Evolutionary conservation across 2,888 invertebrate genomes (phyloP), one percentile per base, ranked within the genome.

Genomic region (Lumbricus terrestris): DNA sequence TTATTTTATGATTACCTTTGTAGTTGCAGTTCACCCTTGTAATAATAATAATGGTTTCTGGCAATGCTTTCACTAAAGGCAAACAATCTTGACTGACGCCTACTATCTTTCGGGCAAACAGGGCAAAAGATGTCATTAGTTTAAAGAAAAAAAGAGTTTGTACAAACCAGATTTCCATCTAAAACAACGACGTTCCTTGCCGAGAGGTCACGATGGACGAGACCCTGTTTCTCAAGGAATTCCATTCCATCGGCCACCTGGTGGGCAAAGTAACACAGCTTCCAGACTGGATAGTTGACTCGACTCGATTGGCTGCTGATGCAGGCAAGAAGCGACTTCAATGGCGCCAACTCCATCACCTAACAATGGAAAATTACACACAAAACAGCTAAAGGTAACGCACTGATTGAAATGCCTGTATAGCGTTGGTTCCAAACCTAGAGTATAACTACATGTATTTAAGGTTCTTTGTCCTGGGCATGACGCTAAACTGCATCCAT

Each of bases 181-280:
- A 99, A 99, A 0, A 99, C 99, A 93, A 99, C 96, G 93, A 99
- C 98, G 95, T 99, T 99, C 93, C 99, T 96, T 47, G 99, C 99
- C 5, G 99, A 99, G 94, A 99, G 96, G 95, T 99, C 99, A 93
- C 99, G 96, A 95, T 99, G 99, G 94, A 99, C 99, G 93, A 99
- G 96, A 95, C 99, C 96, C 95, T 98, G 98, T 92, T 97, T 97
- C 95, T 99, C 99, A 93, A 99, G 96, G 95, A 99, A 99, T 94
- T 97, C 97, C 99, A 99, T 99, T 90, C 99, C 99, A 95, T 98
- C 97, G 33, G 90, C 90, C n/a, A 92, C 54, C 88, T 92, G 91
- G 18, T 34, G 96, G 82, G 98, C 97, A 95, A 99, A 99, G 95
- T 98, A 97, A 95, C 98, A 99, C 42, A 99, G 96, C 33, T 97